phyloP scores from a whole-genome alignment of 2,113 vertebrate species.

The Thunnus thynnus region DNA sequence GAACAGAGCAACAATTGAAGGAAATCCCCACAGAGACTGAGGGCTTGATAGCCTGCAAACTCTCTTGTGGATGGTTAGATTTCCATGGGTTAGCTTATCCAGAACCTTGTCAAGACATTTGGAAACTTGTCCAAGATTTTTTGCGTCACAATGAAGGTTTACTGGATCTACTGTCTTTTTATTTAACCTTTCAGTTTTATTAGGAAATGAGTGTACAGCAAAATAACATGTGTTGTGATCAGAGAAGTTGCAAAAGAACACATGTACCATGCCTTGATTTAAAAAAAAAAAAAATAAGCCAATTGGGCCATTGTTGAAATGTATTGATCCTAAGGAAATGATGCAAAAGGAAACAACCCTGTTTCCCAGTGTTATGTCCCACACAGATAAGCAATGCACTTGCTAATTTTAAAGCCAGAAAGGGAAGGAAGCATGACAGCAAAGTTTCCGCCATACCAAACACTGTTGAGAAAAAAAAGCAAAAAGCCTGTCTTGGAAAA shows the following conservation, averaged over 20 bases:
- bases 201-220: background rate
- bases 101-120: conserved; percentile 36
- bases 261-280: background rate
- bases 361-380: conserved; percentile 88
- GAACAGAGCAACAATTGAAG: conserved; percentile 80
- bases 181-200: background rate
- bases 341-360: conserved; percentile 92
- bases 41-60: conserved; percentile 50
- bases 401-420: conserved; percentile 92
- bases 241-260: background rate
- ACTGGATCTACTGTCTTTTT: background rate
- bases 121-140: conserved; percentile 31
- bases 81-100: conserved; percentile 42
- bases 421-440: conserved; percentile 95
- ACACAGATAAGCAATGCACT: conserved; percentile 92
- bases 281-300: conserved; percentile 41
- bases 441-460: conserved; percentile 91
- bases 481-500: conserved; percentile 71
- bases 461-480: conserved; percentile 56
- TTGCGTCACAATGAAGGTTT: background rate
- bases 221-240: background rate
- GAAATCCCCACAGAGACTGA: conserved; percentile 76
- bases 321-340: conserved; percentile 90
- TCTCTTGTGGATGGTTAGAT: conserved; percentile 10
- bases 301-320: conserved; percentile 80